Conservation (phyloP, 2,888 invertebrate genomes). For the Mimachlamys varia region DNA sequence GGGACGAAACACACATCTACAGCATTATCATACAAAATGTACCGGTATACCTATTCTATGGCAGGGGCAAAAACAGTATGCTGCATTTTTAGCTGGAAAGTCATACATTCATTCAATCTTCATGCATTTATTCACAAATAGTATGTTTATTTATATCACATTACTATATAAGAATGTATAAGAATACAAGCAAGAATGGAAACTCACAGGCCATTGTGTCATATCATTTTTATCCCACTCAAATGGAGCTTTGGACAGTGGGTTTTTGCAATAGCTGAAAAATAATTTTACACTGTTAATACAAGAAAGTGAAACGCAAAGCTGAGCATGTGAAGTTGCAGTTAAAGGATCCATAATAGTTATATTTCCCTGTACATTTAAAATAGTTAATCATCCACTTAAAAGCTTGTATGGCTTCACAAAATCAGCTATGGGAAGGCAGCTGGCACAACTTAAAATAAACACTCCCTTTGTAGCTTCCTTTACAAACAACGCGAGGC, state of each 20-base stretch:
- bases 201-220: conserved; percentile 95
- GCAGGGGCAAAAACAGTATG: no score
- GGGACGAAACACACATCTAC: no score
- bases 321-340: neutral
- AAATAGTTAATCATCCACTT: neutral
- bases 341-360: neutral
- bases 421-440: no score
- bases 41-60: no score
- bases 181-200: neutral
- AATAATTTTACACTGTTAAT: conserved; percentile 35
- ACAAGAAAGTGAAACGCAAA: conserved; percentile 16
- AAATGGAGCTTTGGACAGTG: conserved; percentile 95
- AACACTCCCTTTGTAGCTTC: no score
- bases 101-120: no score
- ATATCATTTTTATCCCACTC: conserved; percentile 98
- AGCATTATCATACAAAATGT: no score
- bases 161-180: neutral
- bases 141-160: neutral
- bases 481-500: no score
- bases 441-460: no score
- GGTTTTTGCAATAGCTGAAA: conserved; percentile 94
- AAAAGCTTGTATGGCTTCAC: neutral
- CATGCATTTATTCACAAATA: no score
- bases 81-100: no score
- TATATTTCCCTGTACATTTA: neutral